A percentile compares a stretch with the other conserved stretches of the same genome.
phyloP scores from a whole-genome alignment of 2,797 vertebrate genomes.

The Acrossocheilus fasciatus region DNA sequence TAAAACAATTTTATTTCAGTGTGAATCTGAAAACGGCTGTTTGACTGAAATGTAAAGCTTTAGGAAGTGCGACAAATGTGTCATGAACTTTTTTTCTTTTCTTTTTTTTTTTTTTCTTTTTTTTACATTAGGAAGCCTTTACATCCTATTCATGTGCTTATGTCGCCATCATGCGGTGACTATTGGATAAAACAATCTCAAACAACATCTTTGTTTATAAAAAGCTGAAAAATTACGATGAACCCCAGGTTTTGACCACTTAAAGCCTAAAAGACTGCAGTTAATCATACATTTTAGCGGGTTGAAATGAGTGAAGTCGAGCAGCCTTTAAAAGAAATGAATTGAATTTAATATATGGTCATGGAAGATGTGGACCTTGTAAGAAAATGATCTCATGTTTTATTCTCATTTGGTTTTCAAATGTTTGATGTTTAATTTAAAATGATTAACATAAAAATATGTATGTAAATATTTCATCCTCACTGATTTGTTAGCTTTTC shows the following conservation, averaged over 20 bases:
- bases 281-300: background rate
- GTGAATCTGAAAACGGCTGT: background rate
- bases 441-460: background rate
- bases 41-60: background rate
- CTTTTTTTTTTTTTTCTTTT: background rate
- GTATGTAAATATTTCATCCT: background rate
- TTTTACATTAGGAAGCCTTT: background rate
- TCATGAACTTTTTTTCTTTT: background rate
- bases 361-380: background rate
- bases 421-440: background rate
- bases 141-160: background rate
- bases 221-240: too few relatives aligned
- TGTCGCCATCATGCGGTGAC: slow-evolving; percentile 52
- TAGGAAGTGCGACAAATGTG: background rate
- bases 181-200: background rate
- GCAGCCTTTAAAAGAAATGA: background rate
- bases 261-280: background rate
- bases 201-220: too few relatives aligned
- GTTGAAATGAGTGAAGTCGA: background rate
- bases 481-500: background rate
- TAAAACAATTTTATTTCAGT: background rate
- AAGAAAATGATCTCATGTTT: background rate
- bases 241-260: background rate
- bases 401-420: background rate
- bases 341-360: background rate